phyloP scores from a whole-genome alignment of 2,797 vertebrate species.

The Sebastes nivosus region DNA sequence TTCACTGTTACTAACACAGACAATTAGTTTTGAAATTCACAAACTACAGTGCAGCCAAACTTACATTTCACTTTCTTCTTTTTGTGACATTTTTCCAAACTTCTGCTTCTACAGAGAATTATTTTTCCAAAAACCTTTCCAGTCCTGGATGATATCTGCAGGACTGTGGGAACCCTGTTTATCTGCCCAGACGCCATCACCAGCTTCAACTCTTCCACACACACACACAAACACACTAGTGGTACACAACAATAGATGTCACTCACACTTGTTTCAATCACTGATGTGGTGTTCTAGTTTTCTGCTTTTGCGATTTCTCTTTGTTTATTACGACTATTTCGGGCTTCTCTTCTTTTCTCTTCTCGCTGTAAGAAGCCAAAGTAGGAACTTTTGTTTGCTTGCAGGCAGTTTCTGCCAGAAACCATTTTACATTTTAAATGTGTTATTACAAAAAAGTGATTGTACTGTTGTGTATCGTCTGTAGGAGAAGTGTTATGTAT shows the following conservation, averaged over 20 bases:
- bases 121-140: background rate
- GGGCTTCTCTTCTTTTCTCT: conserved; percentile 51
- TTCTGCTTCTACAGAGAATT: conserved; percentile 7
- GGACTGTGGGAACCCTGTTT: conserved; percentile 22
- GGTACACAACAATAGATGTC: conserved; percentile 13
- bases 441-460: conserved; percentile 81
- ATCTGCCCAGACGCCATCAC: conserved; percentile 55
- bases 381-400: conserved; percentile 61
- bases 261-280: conserved; percentile 47
- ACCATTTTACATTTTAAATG: conserved; percentile 78
- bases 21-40: background rate
- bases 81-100: background rate
- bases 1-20: background rate
- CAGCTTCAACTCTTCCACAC: conserved; percentile 51
- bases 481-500: conserved; percentile 82
- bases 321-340: conserved; percentile 48
- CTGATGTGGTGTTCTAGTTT: conserved; percentile 63
- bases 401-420: conserved; percentile 68
- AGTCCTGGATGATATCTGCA: background rate
- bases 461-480: conserved; percentile 82
- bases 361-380: conserved; percentile 59
- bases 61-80: background rate
- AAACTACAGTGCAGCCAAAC: background rate
- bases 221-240: conserved; percentile 12
- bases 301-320: conserved; percentile 61